Base-by-base conservation (phyloP, 2,797 vertebrate genomes). In the Choloepus didactylus region DNA sequence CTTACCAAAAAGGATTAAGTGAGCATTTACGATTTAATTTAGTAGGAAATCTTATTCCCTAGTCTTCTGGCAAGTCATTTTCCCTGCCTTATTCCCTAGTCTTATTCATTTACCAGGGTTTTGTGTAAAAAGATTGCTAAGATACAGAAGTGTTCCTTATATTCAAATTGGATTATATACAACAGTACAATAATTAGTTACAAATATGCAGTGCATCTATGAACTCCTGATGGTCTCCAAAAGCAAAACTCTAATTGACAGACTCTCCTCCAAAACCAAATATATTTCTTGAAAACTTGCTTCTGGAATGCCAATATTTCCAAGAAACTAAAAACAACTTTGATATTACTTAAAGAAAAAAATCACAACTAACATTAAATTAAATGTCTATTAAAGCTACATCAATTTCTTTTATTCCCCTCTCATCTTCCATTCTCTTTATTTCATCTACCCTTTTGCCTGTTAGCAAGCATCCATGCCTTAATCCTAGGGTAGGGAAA, bases 241-340 rank as follows among this genome's bases (percentile, higher is more conserved):
- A 93, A 72, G 27, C 29, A 93, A 70, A 83, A 60, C 80, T 72
- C 15, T 67, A 87, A 72, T 38, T 25, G 25, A 92, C 9, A 72
- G 9, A 0, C 49, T 66, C 18, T 6, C 31, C 14, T 64, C 49
- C 19, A 93, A 80, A 95, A 95, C 80, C 41, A 69, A 54, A 76
- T 67, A 7, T 29, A 41, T 92, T 56, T 80, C 62, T 93, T 84
- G 11, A 25, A 46, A 64, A 31, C 5, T 27, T 89, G 2, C 29
- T 18, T 97, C 38, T 79, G 69, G 38, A 81, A 87, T 73, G 69
- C 9, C 9, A 62, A 1, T 89, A 56, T 95, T 96, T 87, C 41
- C 60, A 46, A 11, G 15, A 87, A 49, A 38, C 23, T 54, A 38
- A 72, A 15, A 84, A 79, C 69, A 67, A 41, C 29, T 81, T 72